These are phyloP conservation scores for Strix aluco DNA, from an alignment of 2,113 vertebrate genomes.

Conservation along the genomic window DNA sequence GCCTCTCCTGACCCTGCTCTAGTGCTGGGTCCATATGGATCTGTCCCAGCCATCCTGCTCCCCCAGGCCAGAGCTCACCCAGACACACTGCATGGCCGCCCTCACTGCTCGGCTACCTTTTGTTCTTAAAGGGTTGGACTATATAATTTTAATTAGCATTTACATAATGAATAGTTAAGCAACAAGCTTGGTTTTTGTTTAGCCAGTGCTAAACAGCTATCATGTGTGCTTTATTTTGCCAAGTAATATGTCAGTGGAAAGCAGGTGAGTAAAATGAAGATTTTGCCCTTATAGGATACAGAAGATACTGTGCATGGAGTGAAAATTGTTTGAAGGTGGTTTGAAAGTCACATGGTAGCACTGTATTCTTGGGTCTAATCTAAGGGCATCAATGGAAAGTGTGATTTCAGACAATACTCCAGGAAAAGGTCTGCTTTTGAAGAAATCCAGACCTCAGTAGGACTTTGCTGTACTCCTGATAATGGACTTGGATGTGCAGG, in stretches of 20 bases:
- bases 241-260: background rate
- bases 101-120: background rate
- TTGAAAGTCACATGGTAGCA: background rate
- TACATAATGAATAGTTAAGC: background rate
- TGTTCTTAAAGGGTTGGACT: background rate
- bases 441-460: background rate
- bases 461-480: background rate
- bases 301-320: background rate
- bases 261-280: background rate
- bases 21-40: rapidly evolving
- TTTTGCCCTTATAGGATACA: background rate
- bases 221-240: background rate
- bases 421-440: background rate
- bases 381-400: background rate
- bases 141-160: background rate
- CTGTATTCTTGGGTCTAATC: background rate
- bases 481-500: background rate
- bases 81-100: background rate
- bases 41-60: background rate
- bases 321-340: background rate
- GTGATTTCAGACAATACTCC: background rate
- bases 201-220: background rate
- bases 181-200: background rate
- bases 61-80: background rate
- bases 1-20: background rate